Conservation (phyloP, 2,888 invertebrate genomes). For the Drosophila subsilvestris region DNA sequence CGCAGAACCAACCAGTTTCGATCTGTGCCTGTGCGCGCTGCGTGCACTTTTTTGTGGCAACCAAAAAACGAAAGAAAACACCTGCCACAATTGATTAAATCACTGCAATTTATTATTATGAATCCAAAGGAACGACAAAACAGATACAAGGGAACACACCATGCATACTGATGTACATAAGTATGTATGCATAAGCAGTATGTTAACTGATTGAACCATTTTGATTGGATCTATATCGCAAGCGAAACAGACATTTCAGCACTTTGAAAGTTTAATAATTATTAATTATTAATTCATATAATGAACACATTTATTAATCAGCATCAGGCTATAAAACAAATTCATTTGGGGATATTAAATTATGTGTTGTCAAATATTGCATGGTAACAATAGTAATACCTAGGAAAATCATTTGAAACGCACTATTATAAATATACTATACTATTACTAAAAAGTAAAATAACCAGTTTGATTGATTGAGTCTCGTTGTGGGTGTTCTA, state of each 20-base stretch:
- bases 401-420: no score
- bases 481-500: constrained; percentile 31
- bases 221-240: background rate
- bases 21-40: constrained; percentile 27
- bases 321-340: background rate
- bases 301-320: background rate
- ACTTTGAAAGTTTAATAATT: background rate
- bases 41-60: constrained; percentile 62
- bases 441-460: no score
- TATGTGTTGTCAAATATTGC: background rate
- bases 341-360: background rate
- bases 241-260: background rate
- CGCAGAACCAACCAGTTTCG: constrained; percentile 58
- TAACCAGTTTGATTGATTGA: constrained; percentile 20
- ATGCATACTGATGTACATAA: constrained; percentile 7
- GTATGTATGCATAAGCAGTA: background rate
- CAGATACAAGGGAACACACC: constrained; percentile 1
- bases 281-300: background rate
- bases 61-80: constrained; percentile 53
- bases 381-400: no score
- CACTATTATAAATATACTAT: no score
- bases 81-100: constrained; percentile 80
- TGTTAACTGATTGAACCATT: background rate
- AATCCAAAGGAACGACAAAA: constrained; percentile 38
- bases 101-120: constrained; percentile 74